Evolutionary conservation across 2,113 vertebrate species (phyloP), one percentile per base, ranked within the genome.

Genomic region (human): DNA sequence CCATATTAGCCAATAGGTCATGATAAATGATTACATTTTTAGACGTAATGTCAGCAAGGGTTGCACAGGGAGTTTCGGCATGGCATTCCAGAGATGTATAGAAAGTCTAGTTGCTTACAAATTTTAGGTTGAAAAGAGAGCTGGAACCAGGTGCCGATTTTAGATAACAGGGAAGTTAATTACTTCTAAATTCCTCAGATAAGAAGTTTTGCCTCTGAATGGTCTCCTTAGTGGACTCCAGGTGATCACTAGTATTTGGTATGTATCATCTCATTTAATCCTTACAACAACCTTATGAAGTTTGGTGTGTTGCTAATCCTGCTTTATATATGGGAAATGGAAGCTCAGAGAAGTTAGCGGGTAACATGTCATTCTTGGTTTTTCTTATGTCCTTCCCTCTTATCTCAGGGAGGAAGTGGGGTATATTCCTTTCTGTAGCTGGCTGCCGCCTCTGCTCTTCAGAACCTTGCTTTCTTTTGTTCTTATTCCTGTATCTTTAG

Each of bases 371-470:
- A 20, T 90, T 93, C 91, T 93, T 85, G 57, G 45, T 93, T 18
- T 5, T 88, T 90, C 68, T 55, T 82, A 38, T 59, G 93, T 96
- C 96, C 96, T 95, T 96, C 91, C 61, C 66, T 79, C 52, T 95
- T 86, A 95, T 59, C 92, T 94, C 66, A 75, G 10, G 64, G 82
- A 90, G 88, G 81, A 92, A 81, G 50, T 1, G 2, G 18, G 27
- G 38, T 66, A 0, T 80, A 75, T 76, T 70, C 81, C 68, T 43
- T 73, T 73, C 16, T 40, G 10, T 11, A 55, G 30, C 43, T 32
- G 14, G 30, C 78, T 86, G 66, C 17, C 8, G 45, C 12, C 45
- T 55, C 59, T 83, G 45, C 35, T 59, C 35, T 83, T 91, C 2
- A 40, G 76, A 90, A 32, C 12, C 43, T 86, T 82, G n/a, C 59